These are phyloP conservation scores for Drosophila kuntzei DNA, from an alignment of 2,888 invertebrate genomes.

Conservation along the genomic window DNA sequence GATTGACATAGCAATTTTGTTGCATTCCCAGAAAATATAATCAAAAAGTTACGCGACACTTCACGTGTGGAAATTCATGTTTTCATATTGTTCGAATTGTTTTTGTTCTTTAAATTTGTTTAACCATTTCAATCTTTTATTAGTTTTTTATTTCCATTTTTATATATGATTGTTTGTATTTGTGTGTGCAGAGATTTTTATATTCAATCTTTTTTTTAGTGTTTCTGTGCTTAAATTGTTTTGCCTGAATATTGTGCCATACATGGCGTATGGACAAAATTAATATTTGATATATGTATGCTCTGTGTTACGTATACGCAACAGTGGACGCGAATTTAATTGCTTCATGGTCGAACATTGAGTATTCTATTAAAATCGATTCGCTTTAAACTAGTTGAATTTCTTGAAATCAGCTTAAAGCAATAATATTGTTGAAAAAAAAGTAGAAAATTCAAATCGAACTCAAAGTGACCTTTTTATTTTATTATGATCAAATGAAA, in stretches of 20 bases:
- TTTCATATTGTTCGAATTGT: slow-evolving; percentile 27
- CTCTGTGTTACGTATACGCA: slow-evolving; percentile 34
- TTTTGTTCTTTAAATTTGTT: slow-evolving; percentile 48
- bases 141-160: slow-evolving; percentile 22
- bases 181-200: slow-evolving; percentile 18
- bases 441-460: no score
- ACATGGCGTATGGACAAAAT: slow-evolving; percentile 50
- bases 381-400: background rate
- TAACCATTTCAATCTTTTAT: slow-evolving; percentile 33
- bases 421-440: background rate
- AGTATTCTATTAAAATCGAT: slow-evolving; percentile 11
- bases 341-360: slow-evolving; percentile 12
- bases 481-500: no score
- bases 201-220: slow-evolving; percentile 11
- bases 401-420: background rate
- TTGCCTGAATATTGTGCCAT: slow-evolving; percentile 28
- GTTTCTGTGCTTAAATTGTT: slow-evolving; percentile 37
- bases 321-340: slow-evolving; percentile 21
- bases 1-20: slow-evolving; percentile 56
- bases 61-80: slow-evolving; percentile 16
- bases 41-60: slow-evolving; percentile 38
- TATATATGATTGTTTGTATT: slow-evolving; percentile 26
- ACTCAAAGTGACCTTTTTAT: no score
- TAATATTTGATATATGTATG: slow-evolving; percentile 38
- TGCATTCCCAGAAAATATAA: slow-evolving; percentile 38